These are phyloP conservation scores for Vanessa atalanta DNA, from an alignment of 1,140 invertebrate genomes.

Conservation along the genomic window DNA sequence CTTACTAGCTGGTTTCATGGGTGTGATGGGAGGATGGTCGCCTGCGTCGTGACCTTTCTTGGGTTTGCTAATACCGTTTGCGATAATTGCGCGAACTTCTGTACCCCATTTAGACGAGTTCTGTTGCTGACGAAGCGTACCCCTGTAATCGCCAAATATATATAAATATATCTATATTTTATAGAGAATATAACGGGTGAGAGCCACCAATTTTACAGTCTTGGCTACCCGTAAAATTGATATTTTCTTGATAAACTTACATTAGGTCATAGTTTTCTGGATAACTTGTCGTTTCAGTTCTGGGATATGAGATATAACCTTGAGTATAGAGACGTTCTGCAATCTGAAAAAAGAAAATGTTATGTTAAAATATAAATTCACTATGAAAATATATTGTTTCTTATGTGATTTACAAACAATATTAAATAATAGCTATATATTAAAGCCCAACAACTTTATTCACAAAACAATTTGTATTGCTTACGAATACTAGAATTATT, in stretches of 20 bases:
- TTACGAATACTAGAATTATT: no score
- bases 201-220: no score
- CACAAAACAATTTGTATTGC: no score
- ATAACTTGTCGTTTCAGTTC: slow-evolving; percentile 98
- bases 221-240: neutral
- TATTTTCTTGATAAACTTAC: slow-evolving; percentile 80
- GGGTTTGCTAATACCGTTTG: slow-evolving; percentile 88
- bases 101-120: slow-evolving; percentile 89
- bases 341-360: slow-evolving; percentile 42
- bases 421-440: no score
- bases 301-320: slow-evolving; percentile 97
- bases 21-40: slow-evolving; percentile 99
- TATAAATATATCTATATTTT: neutral
- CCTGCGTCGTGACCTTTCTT: slow-evolving; percentile 97
- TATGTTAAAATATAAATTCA: no score
- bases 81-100: slow-evolving; percentile 83
- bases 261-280: slow-evolving; percentile 96
- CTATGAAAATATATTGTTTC: no score
- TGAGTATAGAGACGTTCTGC: slow-evolving; percentile 94
- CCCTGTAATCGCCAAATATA: slow-evolving; percentile 77
- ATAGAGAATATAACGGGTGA: no score
- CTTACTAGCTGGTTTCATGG: slow-evolving; percentile 90
- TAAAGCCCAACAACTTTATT: no score
- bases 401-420: no score
- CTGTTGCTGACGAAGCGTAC: slow-evolving; percentile 87